Evolutionary conservation across 2,888 invertebrate genomes (phyloP).

Genomic region (Apotomis capreana): DNA sequence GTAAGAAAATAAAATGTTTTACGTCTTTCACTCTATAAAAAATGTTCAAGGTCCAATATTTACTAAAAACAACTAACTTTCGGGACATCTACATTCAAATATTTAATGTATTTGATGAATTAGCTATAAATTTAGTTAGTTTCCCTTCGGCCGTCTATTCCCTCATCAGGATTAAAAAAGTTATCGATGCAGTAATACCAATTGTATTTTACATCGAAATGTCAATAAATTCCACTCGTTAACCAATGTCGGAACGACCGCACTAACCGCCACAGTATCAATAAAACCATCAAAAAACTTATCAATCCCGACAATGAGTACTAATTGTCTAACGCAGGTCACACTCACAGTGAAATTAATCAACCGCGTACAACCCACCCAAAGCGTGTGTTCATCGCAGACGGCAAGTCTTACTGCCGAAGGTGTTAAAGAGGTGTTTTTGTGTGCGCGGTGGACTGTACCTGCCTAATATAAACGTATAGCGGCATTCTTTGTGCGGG

Average conservation of each 20-base stretch:
- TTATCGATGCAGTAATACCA: background rate
- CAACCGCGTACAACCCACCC: conserved; percentile 56
- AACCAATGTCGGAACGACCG: conserved; percentile 32
- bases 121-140: too few species aligned
- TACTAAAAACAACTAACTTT: too few species aligned
- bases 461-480: conserved; percentile 73
- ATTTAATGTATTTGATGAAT: too few species aligned
- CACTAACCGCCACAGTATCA: conserved; percentile 36
- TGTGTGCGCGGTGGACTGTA: conserved; percentile 21
- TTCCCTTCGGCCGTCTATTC: too few species aligned
- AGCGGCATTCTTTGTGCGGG: conserved; percentile 77
- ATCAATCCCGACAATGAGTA: conserved; percentile 67
- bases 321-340: conserved; percentile 78
- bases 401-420: background rate
- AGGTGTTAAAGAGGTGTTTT: conserved; percentile 11
- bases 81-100: too few species aligned
- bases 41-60: too few species aligned
- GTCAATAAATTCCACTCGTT: conserved; percentile 10
- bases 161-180: too few species aligned
- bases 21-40: background rate
- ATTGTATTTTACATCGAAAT: background rate
- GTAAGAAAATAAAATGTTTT: background rate
- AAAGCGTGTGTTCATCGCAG: background rate
- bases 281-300: conserved; percentile 44
- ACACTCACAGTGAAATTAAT: conserved; percentile 77